Conservation (phyloP, 92 coral and sea anemone species). For the Montipora capitata region DNA sequence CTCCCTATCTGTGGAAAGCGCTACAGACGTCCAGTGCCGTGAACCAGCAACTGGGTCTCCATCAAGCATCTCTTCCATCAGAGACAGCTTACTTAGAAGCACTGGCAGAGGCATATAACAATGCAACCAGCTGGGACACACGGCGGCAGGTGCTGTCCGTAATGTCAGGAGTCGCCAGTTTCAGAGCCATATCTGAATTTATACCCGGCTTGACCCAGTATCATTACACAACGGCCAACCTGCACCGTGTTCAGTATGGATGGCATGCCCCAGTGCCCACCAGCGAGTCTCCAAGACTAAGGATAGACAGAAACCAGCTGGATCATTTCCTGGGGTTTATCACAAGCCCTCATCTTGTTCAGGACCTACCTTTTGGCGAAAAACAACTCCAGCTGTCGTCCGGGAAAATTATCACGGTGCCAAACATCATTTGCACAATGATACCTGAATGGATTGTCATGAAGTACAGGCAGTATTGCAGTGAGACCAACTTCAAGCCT, state of each 20-base stretch:
- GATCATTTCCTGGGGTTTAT: conserved; percentile 64
- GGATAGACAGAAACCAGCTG: conserved; percentile 25
- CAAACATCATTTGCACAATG: conserved; percentile 54
- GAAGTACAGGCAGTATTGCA: conserved; percentile 59
- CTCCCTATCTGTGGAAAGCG: conserved; percentile 29
- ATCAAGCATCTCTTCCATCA: conserved; percentile 28
- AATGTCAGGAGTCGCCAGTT: conserved; percentile 14
- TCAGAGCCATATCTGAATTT: conserved; percentile 12
- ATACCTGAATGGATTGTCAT: conserved; percentile 45
- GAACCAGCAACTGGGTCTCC: conserved; percentile 26
- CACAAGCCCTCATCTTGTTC: conserved; percentile 54
- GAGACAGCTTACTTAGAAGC: conserved; percentile 36
- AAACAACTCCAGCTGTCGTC: conserved; percentile 17
- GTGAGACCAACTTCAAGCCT: conserved; percentile 41
- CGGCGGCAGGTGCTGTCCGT: conserved; percentile 18
- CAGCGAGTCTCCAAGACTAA: conserved; percentile 13
- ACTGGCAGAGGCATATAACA: conserved; percentile 37
- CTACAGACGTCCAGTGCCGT: conserved; percentile 26
- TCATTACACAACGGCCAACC: conserved; percentile 6
- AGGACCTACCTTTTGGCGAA: conserved; percentile 50
- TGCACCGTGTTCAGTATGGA: conserved; percentile 40
- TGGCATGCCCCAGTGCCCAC: conserved; percentile 29
- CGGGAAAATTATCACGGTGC: conserved; percentile 24
- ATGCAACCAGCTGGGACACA: conserved; percentile 29
- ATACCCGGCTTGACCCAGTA: conserved; percentile 26